A percentile compares a stretch with the other conserved stretches of the same genome.
Evolutionary conservation across 2,113 vertebrate species (phyloP).

Genomic region (Elanoides forficatus): DNA sequence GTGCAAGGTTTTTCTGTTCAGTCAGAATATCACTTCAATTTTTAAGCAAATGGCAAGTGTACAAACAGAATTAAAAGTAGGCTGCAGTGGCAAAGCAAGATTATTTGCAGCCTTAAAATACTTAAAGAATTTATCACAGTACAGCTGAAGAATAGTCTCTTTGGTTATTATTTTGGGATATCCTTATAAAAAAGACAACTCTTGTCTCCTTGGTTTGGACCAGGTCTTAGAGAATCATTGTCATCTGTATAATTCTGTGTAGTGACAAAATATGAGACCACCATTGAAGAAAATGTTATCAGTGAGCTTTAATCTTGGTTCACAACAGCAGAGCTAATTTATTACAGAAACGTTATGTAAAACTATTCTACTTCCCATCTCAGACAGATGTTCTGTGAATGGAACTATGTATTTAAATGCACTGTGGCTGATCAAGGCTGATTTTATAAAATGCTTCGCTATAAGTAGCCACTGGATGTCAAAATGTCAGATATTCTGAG

Average conservation of each 20-base stretch:
- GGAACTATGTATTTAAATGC: background rate
- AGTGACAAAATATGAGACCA: background rate
- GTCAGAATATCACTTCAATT: background rate
- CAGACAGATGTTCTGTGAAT: background rate
- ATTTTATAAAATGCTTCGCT: background rate
- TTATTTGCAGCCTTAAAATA: conserved; percentile 20
- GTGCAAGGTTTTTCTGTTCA: background rate
- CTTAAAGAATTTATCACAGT: background rate
- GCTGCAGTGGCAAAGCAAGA: background rate
- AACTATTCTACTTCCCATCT: background rate
- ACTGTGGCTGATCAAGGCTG: background rate
- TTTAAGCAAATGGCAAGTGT: background rate
- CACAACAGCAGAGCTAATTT: background rate
- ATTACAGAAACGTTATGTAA: background rate
- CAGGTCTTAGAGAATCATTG: background rate
- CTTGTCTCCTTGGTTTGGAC: background rate
- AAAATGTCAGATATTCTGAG: background rate
- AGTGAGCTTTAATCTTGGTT: background rate
- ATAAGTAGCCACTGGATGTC: background rate
- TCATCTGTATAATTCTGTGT: background rate
- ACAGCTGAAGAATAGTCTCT: background rate
- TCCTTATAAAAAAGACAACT: background rate
- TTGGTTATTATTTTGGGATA: background rate
- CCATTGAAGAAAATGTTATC: background rate
- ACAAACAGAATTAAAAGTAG: background rate